Evolutionary conservation across 2,888 invertebrate genomes (phyloP), one percentile per base, ranked within the genome.

Genomic region (Drosophila formosana): DNA sequence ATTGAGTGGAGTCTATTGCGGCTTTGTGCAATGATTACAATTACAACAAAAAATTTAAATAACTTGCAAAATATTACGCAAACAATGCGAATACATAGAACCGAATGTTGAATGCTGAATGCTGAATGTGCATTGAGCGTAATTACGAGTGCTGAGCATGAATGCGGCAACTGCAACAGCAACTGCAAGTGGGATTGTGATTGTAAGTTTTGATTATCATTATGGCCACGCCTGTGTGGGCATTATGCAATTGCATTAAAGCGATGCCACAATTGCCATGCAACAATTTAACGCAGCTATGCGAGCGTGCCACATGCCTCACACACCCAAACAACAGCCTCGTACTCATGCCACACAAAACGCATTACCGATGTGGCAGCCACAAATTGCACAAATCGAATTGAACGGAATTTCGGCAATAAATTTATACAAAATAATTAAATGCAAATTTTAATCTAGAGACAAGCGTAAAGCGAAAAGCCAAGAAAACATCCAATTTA

Each of bases 371-470:
- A 53, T 79, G 72, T 53, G 65, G 68, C 72, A 72, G 69, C 82
- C 80, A 73, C 88, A 82, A 85, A 78, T 70, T 75, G 66, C 64
- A 63, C 72, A 69, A 73, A 86, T 71, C 34, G 51, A 50, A 86
- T 56, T 62, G 46, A 67, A 67, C 47, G 68, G 63, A 64, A 79
- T 79, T 75, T 79, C 8, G 56, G 45, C 28, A 60, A 76, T 79
- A 66, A 75, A 78, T 75, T 75, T 61, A 18, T 46, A 53, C 61
- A 63, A 72, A 78, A 82, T 84, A 85, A 82, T 85, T 77, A 82
- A 82, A 88, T 88, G 72, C 70, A 72, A 74, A 77, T 88, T 82
- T 88, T 79, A 82, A 87, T 79, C 63, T 71, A 69, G 57, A 64
- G 23, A 52, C 66, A 73, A 60, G 51, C 55, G 49, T 51, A 55